Conservation (phyloP, 2,888 invertebrate species). For the Ceramica pisi region DNA sequence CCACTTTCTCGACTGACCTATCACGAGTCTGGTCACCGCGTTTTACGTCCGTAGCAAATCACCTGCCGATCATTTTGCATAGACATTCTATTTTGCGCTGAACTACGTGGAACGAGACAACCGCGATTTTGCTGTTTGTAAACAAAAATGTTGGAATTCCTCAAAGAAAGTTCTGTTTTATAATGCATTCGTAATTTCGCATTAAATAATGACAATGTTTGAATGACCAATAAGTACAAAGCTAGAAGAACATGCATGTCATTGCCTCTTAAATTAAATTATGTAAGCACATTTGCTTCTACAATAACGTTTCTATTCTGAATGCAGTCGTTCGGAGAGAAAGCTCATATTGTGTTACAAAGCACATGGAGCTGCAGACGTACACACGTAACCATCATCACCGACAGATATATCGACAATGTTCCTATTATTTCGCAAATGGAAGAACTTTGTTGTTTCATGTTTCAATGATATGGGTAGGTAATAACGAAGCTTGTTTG, state of each 20-base stretch:
- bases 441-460: constrained; percentile 4
- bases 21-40: constrained; percentile 78
- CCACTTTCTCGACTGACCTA: constrained; percentile 84
- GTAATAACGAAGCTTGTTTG: not conserved
- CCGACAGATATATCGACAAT: constrained; percentile 29
- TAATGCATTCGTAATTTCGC: constrained; percentile 23
- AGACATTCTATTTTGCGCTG: constrained; percentile 48
- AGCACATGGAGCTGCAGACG: constrained; percentile 50
- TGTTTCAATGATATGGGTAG: not conserved
- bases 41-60: constrained; percentile 67
- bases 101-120: constrained; percentile 20
- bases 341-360: constrained; percentile 57
- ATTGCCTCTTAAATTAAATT: constrained; percentile 51
- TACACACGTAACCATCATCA: constrained; percentile 24
- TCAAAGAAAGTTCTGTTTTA: constrained; percentile 26
- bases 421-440: constrained; percentile 34
- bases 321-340: constrained; percentile 58
- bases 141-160: constrained; percentile 3
- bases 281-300: constrained; percentile 50
- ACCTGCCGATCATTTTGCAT: constrained; percentile 61
- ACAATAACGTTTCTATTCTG: constrained; percentile 52
- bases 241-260: constrained; percentile 27
- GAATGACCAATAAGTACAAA: constrained; percentile 19
- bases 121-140: constrained; percentile 7
- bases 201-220: constrained; percentile 25